These are phyloP conservation scores for Styela plicata DNA, from an alignment of 23 tunicate species.

Conservation along the genomic window DNA sequence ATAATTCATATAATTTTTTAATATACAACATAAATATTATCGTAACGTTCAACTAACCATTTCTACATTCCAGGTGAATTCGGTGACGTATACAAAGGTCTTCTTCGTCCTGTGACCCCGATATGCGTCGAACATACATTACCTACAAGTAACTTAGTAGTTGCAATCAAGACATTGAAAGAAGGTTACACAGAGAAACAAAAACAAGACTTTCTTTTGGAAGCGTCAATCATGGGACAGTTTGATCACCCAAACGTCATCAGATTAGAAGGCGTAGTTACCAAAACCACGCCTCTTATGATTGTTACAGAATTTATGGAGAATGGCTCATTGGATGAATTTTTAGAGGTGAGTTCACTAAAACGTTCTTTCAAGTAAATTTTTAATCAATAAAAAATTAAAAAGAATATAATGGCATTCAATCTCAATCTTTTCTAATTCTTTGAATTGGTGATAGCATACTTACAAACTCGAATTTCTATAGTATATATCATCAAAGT, in stretches of 20 bases:
- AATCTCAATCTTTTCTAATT: too few relatives aligned
- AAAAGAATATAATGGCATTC: too few relatives aligned
- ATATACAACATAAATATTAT: too few relatives aligned
- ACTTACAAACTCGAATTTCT: too few relatives aligned
- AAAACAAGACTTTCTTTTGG: slow-evolving; percentile 76
- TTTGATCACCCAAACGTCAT: slow-evolving; percentile 95
- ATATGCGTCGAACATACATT: slow-evolving; percentile 2
- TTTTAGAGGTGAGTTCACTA: slow-evolving; percentile 56
- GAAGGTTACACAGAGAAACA: slow-evolving; percentile 84
- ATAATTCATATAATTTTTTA: too few relatives aligned
- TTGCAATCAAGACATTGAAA: slow-evolving; percentile 94
- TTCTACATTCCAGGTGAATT: slow-evolving; percentile 67
- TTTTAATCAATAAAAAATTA: too few relatives aligned
- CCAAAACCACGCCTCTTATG: slow-evolving; percentile 81
- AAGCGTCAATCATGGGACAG: slow-evolving; percentile 93
- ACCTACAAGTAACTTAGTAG: not conserved
- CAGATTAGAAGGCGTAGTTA: slow-evolving; percentile 93
- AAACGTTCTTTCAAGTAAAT: too few relatives aligned
- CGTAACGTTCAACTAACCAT: too few relatives aligned
- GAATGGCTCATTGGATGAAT: slow-evolving; percentile 84
- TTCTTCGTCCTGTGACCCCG: slow-evolving; percentile 36
- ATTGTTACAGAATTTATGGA: slow-evolving; percentile 96
- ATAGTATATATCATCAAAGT: too few relatives aligned
- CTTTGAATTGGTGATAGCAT: too few relatives aligned
- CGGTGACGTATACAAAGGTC: slow-evolving; percentile 87